A percentile compares a stretch with the other conserved stretches of the same genome.
Conservation (phyloP, 2,113 vertebrate species). For the Carassius carassius region DNA sequence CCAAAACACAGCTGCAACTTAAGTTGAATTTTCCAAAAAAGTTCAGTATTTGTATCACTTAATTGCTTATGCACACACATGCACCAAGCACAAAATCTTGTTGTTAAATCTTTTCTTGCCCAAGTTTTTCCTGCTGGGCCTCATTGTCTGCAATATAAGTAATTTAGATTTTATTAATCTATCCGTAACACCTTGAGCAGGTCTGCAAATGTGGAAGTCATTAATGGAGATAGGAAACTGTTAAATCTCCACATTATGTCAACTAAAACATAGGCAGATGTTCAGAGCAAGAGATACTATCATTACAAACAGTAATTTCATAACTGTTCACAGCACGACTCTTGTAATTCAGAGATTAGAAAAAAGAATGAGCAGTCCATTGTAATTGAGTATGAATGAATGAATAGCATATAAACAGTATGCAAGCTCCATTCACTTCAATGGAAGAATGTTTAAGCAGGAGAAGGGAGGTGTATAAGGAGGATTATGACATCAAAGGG, state of each 20-base stretch:
- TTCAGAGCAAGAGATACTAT: not conserved
- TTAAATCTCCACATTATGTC: constrained; percentile 14
- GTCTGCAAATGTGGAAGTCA: constrained; percentile 4
- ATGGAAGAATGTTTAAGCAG: not conserved
- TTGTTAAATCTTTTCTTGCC: constrained; percentile 22
- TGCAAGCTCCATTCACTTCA: not conserved
- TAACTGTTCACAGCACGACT: not conserved
- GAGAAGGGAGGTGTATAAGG: not conserved
- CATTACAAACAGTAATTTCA: not conserved
- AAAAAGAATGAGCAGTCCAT: not conserved
- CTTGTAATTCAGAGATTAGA: not conserved
- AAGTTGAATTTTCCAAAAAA: not conserved
- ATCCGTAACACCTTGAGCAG: not conserved
- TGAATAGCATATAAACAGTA: not conserved
- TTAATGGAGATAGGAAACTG: constrained; percentile 38
- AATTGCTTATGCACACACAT: not conserved
- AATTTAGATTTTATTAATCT: constrained; percentile 49
- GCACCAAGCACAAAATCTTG: constrained; percentile 18
- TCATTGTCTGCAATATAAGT: constrained; percentile 23
- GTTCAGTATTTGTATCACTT: not conserved
- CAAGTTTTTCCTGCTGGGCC: constrained; percentile 19
- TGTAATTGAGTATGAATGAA: constrained; percentile 13
- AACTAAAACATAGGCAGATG: constrained; percentile 2
- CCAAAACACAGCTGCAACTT: not conserved
- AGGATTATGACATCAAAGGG: not conserved